phyloP scores from a whole-genome alignment of 1,140 invertebrate genomes.

The Macrostomum lignano region DNA sequence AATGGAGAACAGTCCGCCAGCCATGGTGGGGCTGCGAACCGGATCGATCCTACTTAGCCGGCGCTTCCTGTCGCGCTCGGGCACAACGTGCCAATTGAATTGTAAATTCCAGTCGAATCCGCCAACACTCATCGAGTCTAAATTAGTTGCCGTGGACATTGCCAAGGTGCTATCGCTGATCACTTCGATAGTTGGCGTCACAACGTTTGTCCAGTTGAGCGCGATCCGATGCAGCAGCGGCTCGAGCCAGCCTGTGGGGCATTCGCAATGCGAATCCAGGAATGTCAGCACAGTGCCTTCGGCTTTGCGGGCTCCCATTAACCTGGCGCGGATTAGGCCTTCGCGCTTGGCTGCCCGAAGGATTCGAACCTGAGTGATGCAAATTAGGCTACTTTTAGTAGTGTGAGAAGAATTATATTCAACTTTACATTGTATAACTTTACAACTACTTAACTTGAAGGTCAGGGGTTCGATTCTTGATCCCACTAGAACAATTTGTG shows the following conservation, averaged over 20 bases:
- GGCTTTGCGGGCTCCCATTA: constrained; percentile 53
- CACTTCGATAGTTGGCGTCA: constrained; percentile 65
- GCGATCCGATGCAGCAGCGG: constrained; percentile 70
- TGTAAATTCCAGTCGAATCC: constrained; percentile 23
- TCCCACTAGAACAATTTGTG: too few relatives aligned
- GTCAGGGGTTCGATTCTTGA: too few relatives aligned
- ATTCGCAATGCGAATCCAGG: constrained; percentile 92
- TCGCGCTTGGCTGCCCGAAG: constrained; percentile 36
- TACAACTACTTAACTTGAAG: too few relatives aligned
- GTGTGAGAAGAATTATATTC: too few relatives aligned
- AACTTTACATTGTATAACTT: too few relatives aligned
- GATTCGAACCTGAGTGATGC: too few relatives aligned
- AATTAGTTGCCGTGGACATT: constrained; percentile 12
- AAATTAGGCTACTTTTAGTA: constrained; percentile 59
- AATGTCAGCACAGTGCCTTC: constrained; percentile 68
- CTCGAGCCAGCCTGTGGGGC: constrained; percentile 67
- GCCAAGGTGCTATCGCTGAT: constrained; percentile 65
- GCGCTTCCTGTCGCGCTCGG: constrained; percentile 5
- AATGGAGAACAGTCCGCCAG: constrained; percentile 26
- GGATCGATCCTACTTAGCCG: constrained; percentile 8
- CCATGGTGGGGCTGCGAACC: constrained; percentile 53
- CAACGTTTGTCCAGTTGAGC: constrained; percentile 47
- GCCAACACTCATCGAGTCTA: constrained; percentile 16
- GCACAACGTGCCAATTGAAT: constrained; percentile 20
- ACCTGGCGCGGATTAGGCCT: constrained; percentile 53